These are phyloP conservation scores for Pteruthius melanotis DNA, from an alignment of 2,113 vertebrate genomes.

Conservation along the genomic window DNA sequence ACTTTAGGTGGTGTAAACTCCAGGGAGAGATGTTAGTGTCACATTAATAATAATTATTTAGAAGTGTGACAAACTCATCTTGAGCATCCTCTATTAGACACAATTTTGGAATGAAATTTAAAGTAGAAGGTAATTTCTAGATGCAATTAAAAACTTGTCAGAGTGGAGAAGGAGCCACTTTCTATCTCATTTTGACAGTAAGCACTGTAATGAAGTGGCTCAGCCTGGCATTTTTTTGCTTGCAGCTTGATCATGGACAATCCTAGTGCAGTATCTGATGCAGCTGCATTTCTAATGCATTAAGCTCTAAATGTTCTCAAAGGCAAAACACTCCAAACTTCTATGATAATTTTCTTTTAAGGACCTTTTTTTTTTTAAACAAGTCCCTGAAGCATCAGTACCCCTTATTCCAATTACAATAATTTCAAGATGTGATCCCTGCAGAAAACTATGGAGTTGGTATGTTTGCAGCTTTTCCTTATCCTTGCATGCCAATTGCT, in stretches of 20 bases:
- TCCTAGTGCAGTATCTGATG: not conserved
- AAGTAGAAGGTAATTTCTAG: slow-evolving; percentile 27
- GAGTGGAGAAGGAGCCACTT: slow-evolving; percentile 2
- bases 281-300: not conserved
- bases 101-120: not conserved
- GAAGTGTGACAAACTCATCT: slow-evolving; percentile 5
- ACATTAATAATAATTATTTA: slow-evolving; percentile 43
- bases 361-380: not conserved
- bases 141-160: slow-evolving; percentile 34
- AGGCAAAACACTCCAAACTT: not conserved
- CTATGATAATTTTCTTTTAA: not conserved
- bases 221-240: not conserved
- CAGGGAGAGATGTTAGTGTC: not conserved
- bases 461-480: not conserved
- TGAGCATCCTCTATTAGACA: not conserved
- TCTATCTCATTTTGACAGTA: not conserved
- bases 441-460: not conserved
- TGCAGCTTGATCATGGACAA: not conserved
- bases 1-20: not conserved
- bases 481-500: not conserved
- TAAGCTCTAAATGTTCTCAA: not conserved
- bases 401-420: not conserved
- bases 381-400: not conserved
- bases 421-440: not conserved
- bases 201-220: not conserved